phyloP scores from a whole-genome alignment of 2,797 vertebrate genomes.

The Malurus leucopterus region DNA sequence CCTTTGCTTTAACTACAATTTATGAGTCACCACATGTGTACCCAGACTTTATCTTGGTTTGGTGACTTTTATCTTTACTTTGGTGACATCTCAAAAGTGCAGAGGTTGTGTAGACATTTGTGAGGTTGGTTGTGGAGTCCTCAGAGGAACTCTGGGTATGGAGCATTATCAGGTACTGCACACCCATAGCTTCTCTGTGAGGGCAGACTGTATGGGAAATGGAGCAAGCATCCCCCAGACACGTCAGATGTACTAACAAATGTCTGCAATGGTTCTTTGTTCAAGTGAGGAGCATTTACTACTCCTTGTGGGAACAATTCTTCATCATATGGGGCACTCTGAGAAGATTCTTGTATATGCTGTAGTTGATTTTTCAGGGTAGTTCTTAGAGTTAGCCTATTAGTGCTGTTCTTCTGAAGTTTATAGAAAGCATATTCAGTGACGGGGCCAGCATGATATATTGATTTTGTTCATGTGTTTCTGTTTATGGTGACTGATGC shows the following conservation, averaged over 20 bases:
- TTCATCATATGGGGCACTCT: not conserved
- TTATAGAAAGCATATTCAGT: constrained; percentile 49
- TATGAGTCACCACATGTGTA: not conserved
- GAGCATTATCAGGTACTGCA: not conserved
- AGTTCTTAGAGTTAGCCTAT: not conserved
- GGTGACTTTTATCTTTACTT: not conserved
- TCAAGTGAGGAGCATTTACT: not conserved
- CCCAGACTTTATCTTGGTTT: not conserved
- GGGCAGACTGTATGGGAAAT: not conserved
- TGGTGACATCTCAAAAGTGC: not conserved
- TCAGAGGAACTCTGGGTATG: not conserved
- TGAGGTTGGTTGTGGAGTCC: not conserved
- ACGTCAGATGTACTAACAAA: not conserved
- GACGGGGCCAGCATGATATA: constrained; percentile 20
- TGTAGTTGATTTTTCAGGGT: constrained; percentile 27
- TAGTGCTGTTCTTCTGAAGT: constrained; percentile 43
- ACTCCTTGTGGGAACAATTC: not conserved
- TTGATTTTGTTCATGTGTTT: constrained; percentile 57
- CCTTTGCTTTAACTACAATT: not conserved
- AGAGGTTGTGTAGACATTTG: not conserved
- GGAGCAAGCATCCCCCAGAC: not conserved
- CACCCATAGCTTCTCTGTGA: not conserved
- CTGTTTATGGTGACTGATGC: constrained; percentile 34
- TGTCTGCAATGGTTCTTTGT: not conserved
- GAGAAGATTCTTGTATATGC: not conserved